Conservation (phyloP, 2,888 invertebrate genomes). For the Himalopsyche japonica region DNA sequence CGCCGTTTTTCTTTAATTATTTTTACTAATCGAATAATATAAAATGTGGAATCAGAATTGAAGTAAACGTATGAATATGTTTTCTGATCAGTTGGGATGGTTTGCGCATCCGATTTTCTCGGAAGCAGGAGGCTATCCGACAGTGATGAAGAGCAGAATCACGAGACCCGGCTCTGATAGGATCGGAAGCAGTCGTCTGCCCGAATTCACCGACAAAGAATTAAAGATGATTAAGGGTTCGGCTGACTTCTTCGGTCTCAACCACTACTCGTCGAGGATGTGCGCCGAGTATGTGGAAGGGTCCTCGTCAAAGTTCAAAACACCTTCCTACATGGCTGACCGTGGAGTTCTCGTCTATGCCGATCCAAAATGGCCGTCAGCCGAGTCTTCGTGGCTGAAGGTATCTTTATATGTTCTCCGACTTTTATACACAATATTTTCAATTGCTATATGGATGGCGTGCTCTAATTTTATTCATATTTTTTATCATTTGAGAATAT, state of each 20-base stretch:
- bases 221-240: constrained; percentile 61
- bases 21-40: too few relatives aligned
- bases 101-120: constrained; percentile 69
- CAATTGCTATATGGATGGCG: too few relatives aligned
- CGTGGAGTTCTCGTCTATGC: background rate
- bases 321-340: constrained; percentile 13
- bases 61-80: background rate
- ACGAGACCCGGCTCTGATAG: constrained; percentile 62
- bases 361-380: background rate
- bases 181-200: constrained; percentile 63
- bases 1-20: too few relatives aligned
- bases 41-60: too few relatives aligned
- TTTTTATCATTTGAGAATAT: too few relatives aligned
- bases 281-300: background rate
- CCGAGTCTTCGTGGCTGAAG: constrained; percentile 17
- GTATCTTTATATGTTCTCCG: background rate
- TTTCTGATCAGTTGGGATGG: constrained; percentile 61
- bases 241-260: constrained; percentile 74
- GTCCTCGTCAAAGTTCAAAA: too few relatives aligned
- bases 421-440: too few relatives aligned
- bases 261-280: constrained; percentile 66
- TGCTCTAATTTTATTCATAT: too few relatives aligned
- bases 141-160: constrained; percentile 64
- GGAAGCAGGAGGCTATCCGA: constrained; percentile 66
- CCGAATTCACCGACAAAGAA: constrained; percentile 64